These are phyloP conservation scores for Oryzias javanicus DNA, from an alignment of 2,113 vertebrate species.

Conservation along the genomic window DNA sequence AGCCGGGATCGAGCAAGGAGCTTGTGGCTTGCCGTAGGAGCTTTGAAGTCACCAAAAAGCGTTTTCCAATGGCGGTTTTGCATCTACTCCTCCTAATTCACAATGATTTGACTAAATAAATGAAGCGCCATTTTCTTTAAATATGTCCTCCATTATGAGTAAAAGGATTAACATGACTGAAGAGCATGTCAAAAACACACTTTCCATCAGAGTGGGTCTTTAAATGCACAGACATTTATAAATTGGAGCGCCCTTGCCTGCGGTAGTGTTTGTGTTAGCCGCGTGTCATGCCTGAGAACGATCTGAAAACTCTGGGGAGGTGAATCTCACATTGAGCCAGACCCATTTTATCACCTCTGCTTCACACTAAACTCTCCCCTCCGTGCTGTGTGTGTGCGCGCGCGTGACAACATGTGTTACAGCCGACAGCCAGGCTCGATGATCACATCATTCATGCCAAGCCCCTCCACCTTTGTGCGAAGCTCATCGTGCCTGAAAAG, in stretches of 20 bases:
- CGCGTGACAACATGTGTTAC: neutral
- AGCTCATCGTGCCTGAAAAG: conserved; percentile 8
- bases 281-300: conserved; percentile 1
- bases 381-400: neutral
- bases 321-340: conserved; percentile 1
- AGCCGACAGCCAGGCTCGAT: neutral
- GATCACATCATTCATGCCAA: conserved; percentile 12
- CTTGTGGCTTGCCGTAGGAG: too few relatives aligned
- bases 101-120: too few relatives aligned
- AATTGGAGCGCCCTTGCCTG: conserved; percentile 1
- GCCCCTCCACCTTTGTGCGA: neutral
- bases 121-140: neutral
- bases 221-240: neutral
- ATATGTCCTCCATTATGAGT: neutral
- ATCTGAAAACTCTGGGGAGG: neutral
- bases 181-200: neutral
- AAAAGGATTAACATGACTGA: neutral
- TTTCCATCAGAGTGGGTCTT: neutral
- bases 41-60: too few relatives aligned
- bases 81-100: too few relatives aligned
- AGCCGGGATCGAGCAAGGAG: too few relatives aligned
- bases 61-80: too few relatives aligned
- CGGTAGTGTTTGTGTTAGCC: neutral
- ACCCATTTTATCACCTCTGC: neutral
- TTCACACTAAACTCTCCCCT: conserved; percentile 14